phyloP scores from a whole-genome alignment of 2,113 vertebrate genomes.

The Rhinoderma darwinii region DNA sequence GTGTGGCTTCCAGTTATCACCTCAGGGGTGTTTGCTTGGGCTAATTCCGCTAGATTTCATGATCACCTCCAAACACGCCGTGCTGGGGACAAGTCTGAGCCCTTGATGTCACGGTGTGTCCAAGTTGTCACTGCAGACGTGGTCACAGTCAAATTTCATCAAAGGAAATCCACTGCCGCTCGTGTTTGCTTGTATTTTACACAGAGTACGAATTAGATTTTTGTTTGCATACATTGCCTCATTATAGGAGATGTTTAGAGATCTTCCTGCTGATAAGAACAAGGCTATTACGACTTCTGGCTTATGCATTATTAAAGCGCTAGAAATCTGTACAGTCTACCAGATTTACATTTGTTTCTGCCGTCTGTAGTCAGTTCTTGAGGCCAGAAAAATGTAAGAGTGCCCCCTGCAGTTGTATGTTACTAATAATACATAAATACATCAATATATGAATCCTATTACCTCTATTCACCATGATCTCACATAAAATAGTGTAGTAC shows the following conservation, averaged over 20 bases:
- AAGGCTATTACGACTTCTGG: slow-evolving; percentile 23
- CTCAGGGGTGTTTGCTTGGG: slow-evolving; percentile 76
- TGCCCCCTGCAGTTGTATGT: not conserved
- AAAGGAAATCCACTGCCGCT: not conserved
- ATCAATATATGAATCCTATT: too few relatives aligned
- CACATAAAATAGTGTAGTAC: not conserved
- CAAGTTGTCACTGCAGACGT: not conserved
- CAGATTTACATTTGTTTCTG: not conserved
- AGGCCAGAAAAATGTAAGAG: not conserved
- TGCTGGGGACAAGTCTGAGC: slow-evolving; percentile 58
- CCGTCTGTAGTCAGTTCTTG: not conserved
- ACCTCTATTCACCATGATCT: not conserved
- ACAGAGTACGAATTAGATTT: not conserved
- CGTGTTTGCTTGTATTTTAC: not conserved
- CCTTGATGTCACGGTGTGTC: not conserved
- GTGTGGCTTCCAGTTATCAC: slow-evolving; percentile 81
- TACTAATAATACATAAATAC: not conserved
- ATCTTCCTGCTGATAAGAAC: slow-evolving; percentile 14
- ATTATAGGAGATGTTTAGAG: slow-evolving; percentile 18
- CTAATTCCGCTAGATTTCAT: slow-evolving; percentile 78
- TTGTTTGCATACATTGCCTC: slow-evolving; percentile 29
- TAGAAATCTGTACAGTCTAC: slow-evolving; percentile 41
- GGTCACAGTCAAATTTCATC: not conserved
- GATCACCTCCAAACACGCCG: slow-evolving; percentile 77
- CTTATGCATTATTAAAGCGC: slow-evolving; percentile 16